phyloP scores from a whole-genome alignment of 2,797 vertebrate genomes.

The Hyperoplus immaculatus region DNA sequence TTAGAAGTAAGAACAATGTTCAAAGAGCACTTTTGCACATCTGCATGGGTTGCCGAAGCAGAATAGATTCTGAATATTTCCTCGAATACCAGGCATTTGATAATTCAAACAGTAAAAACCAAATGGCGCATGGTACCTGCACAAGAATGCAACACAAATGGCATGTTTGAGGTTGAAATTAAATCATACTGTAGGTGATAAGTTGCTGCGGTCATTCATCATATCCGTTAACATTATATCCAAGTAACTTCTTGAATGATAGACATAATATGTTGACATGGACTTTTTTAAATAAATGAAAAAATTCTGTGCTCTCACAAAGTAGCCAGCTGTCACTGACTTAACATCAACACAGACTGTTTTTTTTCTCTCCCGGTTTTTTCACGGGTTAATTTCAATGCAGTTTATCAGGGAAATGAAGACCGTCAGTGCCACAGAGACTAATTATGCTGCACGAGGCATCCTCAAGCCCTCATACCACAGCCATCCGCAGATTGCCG shows the following conservation, averaged over 20 bases:
- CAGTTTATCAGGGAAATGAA: slow-evolving; percentile 19
- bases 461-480: slow-evolving; percentile 42
- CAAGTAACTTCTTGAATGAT: neutral
- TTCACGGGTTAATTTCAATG: slow-evolving; percentile 8
- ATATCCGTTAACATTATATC: slow-evolving; percentile 25
- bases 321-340: slow-evolving; percentile 4
- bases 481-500: slow-evolving; percentile 45
- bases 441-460: slow-evolving; percentile 60
- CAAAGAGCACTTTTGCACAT: slow-evolving; percentile 34
- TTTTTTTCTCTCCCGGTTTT: neutral
- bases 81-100: slow-evolving; percentile 11
- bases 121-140: neutral
- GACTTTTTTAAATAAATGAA: neutral
- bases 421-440: slow-evolving; percentile 45
- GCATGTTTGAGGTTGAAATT: neutral
- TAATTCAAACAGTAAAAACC: slow-evolving; percentile 14
- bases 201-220: neutral
- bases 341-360: neutral
- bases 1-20: slow-evolving; percentile 41
- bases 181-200: neutral
- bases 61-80: slow-evolving; percentile 19
- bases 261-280: no score
- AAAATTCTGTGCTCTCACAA: neutral
- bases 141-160: neutral
- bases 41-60: slow-evolving; percentile 9